A percentile compares a stretch with the other conserved stretches of the same genome.
phyloP scores from a whole-genome alignment of 2,113 vertebrate genomes.

The Sylvietta virens region DNA sequence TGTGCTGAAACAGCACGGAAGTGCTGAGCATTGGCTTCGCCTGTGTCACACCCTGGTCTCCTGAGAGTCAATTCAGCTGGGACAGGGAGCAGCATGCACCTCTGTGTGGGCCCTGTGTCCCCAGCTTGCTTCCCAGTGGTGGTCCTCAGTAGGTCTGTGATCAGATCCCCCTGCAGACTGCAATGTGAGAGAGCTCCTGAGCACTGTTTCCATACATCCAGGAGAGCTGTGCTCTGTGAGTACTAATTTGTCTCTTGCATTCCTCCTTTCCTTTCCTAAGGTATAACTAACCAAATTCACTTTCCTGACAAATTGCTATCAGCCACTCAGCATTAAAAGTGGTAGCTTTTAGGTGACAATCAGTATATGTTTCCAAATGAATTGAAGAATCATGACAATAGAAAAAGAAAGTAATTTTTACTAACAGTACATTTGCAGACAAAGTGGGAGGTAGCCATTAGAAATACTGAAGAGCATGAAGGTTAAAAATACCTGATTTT shows the following conservation, averaged over 20 bases:
- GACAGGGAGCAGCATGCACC: neutral
- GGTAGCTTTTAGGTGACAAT: neutral
- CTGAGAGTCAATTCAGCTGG: neutral
- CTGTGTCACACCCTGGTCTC: neutral
- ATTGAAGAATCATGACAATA: neutral
- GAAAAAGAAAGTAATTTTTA: slow-evolving; percentile 5
- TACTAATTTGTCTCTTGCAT: neutral
- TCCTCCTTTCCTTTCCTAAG: neutral
- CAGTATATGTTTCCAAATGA: neutral
- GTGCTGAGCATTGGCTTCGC: neutral
- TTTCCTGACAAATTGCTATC: neutral
- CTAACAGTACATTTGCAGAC: neutral
- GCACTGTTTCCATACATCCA: neutral
- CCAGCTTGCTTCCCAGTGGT: neutral
- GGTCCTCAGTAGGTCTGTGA: neutral
- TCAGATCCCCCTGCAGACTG: neutral
- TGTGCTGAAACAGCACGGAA: neutral
- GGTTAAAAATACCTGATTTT: neutral
- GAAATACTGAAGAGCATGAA: neutral
- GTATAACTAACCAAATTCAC: neutral
- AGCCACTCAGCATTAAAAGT: neutral
- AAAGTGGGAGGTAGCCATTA: neutral
- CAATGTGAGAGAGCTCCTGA: neutral
- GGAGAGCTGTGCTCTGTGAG: neutral
- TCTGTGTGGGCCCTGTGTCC: fast-evolving